Evolutionary conservation across 2,113 vertebrate genomes (phyloP), one percentile per base, ranked within the genome.

Genomic region (Xerus inauris): DNA sequence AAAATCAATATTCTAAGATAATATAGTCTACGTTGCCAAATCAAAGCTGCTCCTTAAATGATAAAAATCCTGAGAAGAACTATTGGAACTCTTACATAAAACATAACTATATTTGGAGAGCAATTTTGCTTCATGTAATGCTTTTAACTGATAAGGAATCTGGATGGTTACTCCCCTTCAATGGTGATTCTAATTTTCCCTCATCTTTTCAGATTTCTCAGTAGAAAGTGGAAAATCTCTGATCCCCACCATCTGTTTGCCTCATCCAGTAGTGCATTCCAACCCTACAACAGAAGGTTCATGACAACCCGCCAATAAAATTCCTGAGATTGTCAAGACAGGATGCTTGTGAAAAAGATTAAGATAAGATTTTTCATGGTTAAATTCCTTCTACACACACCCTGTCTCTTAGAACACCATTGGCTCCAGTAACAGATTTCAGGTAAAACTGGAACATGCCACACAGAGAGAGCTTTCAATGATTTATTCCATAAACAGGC

Each of bases 201-300:
- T 54, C 49, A 62, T 73, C 6, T 73, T 97, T 97, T 69, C 87
- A 94, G 82, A 82, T 49, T 95, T 96, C 92, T 94, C 77, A 92
- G 83, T 95, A 71, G 77, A 96, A 98, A 97, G 49, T 87, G 92
- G 97, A 97, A 98, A 98, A 96, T 91, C 94, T 97, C 93, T 97
- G 83, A 96, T 93, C 77, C 91, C 62, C 91, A 87, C 92, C 96
- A 97, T 98, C 94, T 98, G 98, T 98, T 98, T 98, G 79, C 65
- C 95, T 98, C 90, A 73, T 95, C 59, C 0, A 0, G 73, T 67
- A 67, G 51, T 67, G 67, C 95, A 94, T 90, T 94, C 87, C 0
- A 10, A 72, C 93, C 86, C 89, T 67, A 73, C 59, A 91, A 87
- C 83, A 94, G 95, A 97, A 94, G 19, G 85, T 72, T 87, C 54